Percentiles rank a stretch among this genome's conserved stretches.
phyloP scores from a whole-genome alignment of 2,888 invertebrate genomes.

The Diplazon laetatorius region DNA sequence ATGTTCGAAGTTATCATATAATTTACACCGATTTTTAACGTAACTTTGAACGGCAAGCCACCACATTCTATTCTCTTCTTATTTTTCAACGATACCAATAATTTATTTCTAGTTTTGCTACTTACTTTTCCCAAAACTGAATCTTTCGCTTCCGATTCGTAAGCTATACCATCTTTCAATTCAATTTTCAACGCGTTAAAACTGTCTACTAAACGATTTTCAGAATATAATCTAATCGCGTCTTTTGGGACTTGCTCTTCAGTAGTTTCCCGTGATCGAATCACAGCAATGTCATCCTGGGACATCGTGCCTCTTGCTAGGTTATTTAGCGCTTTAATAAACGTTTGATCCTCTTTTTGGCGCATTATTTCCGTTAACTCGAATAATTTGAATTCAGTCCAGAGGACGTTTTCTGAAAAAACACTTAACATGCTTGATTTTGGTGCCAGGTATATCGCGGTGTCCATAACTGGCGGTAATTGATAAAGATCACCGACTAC shows the following conservation, averaged over 20 bases:
- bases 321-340: constrained; percentile 70
- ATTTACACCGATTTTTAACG: constrained; percentile 67
- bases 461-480: constrained; percentile 73
- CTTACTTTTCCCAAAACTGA: neutral
- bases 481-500: constrained; percentile 77
- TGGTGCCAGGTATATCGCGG: constrained; percentile 64
- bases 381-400: constrained; percentile 65
- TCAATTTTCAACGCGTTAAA: neutral
- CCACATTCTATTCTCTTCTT: constrained; percentile 2
- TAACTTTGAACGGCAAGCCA: constrained; percentile 29
- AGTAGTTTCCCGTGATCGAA: constrained; percentile 13
- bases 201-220: neutral
- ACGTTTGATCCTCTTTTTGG: constrained; percentile 70
- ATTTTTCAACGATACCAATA: constrained; percentile 6
- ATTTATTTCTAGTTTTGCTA: constrained; percentile 14
- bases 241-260: constrained; percentile 1
- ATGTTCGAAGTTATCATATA: constrained; percentile 61
- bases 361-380: constrained; percentile 67
- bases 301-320: constrained; percentile 52
- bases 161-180: neutral
- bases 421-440: constrained; percentile 35
- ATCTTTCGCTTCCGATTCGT: constrained; percentile 4
- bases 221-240: constrained; percentile 10
- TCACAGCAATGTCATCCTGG: neutral
- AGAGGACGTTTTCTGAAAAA: constrained; percentile 58